These are phyloP conservation scores for Plectrocnemia conspersa DNA, from an alignment of 1,140 invertebrate genomes.

Conservation along the genomic window DNA sequence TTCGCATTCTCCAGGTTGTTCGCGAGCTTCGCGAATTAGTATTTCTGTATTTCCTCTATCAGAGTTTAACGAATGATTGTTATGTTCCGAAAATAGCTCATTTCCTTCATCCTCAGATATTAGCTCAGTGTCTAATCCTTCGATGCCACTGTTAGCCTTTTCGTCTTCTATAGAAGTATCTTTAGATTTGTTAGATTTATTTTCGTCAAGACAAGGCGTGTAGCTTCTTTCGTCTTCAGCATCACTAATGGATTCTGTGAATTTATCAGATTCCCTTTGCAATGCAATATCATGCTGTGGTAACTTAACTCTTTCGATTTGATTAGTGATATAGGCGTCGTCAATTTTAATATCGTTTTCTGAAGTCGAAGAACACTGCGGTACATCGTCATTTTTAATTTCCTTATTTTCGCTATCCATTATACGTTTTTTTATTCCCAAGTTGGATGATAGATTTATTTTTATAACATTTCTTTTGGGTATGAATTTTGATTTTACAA, in stretches of 20 bases:
- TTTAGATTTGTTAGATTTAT: slow-evolving; percentile 44
- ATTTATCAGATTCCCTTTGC: slow-evolving; percentile 50
- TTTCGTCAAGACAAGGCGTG: slow-evolving; percentile 62
- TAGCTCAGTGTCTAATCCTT: slow-evolving; percentile 64
- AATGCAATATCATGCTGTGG: too few species aligned
- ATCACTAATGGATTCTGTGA: slow-evolving; percentile 58
- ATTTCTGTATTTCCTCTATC: slow-evolving; percentile 42
- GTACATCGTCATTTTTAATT: too few species aligned
- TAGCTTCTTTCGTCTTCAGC: slow-evolving; percentile 59
- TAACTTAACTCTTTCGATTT: too few species aligned
- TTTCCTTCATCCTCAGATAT: slow-evolving; percentile 65
- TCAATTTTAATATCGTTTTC: slow-evolving; percentile 7
- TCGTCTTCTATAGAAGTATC: slow-evolving; percentile 44
- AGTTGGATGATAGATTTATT: slow-evolving; percentile 14
- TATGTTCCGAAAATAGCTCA: slow-evolving; percentile 54
- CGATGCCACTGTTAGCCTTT: slow-evolving; percentile 49
- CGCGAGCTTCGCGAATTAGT: slow-evolving; percentile 42
- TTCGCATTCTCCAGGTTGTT: slow-evolving; percentile 44
- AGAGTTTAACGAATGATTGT: slow-evolving; percentile 42
- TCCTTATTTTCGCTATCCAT: background rate
- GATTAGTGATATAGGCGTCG: too few species aligned
- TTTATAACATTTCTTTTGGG: slow-evolving; percentile 19
- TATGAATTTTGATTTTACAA: slow-evolving; percentile 5
- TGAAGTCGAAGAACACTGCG: background rate
- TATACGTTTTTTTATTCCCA: slow-evolving; percentile 4